A percentile compares a stretch with the other conserved stretches of the same genome.
These are phyloP conservation scores for Bombus waltoni DNA, from an alignment of 1,140 invertebrate genomes.

Conservation along the genomic window DNA sequence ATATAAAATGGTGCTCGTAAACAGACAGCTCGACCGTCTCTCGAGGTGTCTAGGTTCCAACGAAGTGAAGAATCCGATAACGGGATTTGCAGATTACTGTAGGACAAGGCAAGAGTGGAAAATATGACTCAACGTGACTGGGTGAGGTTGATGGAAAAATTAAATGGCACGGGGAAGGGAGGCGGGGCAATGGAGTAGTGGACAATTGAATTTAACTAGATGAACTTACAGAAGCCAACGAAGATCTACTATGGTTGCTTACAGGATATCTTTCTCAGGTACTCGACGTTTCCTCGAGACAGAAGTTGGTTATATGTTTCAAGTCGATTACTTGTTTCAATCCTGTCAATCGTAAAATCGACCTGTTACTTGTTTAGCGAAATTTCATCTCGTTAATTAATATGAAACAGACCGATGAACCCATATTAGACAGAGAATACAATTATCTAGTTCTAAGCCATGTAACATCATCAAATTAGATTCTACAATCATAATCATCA, in stretches of 20 bases:
- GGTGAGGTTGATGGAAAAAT: constrained; percentile 7
- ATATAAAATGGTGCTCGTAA: constrained; percentile 38
- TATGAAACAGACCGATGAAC: too few relatives aligned
- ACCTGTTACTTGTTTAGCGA: too few relatives aligned
- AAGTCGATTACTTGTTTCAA: too few relatives aligned
- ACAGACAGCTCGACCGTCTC: constrained; percentile 18
- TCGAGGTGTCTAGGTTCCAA: not conserved
- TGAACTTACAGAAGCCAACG: not conserved
- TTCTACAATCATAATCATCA: too few relatives aligned
- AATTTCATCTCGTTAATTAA: too few relatives aligned
- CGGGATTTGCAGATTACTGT: not conserved
- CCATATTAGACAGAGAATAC: not conserved
- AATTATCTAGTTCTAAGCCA: not conserved
- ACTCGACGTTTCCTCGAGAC: not conserved
- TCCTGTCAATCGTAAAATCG: too few relatives aligned
- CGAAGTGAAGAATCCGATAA: constrained; percentile 33
- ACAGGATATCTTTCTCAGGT: not conserved
- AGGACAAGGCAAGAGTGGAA: not conserved
- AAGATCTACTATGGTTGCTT: not conserved
- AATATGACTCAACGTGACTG: constrained; percentile 22
- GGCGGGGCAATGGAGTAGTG: not conserved
- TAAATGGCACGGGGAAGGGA: not conserved
- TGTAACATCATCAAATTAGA: not conserved
- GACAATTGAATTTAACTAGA: constrained; percentile 6
- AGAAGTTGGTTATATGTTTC: not conserved